Evolutionary conservation across 2,113 vertebrate genomes (phyloP), one percentile per base, ranked within the genome.

Genomic region (Dipodomys ordii): DNA sequence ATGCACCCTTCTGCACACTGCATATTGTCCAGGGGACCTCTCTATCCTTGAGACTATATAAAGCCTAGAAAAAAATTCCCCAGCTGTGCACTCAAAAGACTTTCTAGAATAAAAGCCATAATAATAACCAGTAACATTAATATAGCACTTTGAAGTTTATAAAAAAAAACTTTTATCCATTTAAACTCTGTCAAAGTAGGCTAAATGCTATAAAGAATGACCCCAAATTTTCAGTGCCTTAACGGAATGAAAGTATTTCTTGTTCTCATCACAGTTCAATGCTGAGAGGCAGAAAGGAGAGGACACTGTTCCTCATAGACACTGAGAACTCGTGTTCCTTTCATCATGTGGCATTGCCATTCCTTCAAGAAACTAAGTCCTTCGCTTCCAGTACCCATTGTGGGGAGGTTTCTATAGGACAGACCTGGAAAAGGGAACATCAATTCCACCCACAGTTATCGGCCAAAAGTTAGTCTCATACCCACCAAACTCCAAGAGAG

Each of bases 51-150:
- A 94, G 72, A 83, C 69, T 87, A 65, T 76, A 90, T 28, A 83
- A 20, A 92, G 8, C 35, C 60, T 68, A 32, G 9, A 67, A 68
- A 23, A 92, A 69, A 85, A 78, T 30, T 79, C 28, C 49, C 64
- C n/a, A 78, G 28, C 64, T 88, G 35, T 69, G 71, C 30, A 76
- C 72, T 83, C 87, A 57, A 89, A 95, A 90, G 39, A 7, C 57
- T 91, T 94, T 79, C 69, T 94, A 82, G 64, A 94, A 94, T 94
- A 90, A 97, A 97, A 96, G 85, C 44, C 69, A 86, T 64, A 88
- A 76, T 94, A 89, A 95, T 87, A 95, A 53, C 81, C 62, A 88
- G 74, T 32, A 90, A 44, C 57, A 87, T 73, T 90, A 94, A 46
- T 53, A 68, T 16, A 83, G n/a, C 79, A 74, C 86, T 94, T 95